A percentile compares a stretch with the other conserved stretches of the same genome.
These are phyloP conservation scores for Gouania willdenowi DNA, from an alignment of 2,797 vertebrate species.

Conservation along the genomic window DNA sequence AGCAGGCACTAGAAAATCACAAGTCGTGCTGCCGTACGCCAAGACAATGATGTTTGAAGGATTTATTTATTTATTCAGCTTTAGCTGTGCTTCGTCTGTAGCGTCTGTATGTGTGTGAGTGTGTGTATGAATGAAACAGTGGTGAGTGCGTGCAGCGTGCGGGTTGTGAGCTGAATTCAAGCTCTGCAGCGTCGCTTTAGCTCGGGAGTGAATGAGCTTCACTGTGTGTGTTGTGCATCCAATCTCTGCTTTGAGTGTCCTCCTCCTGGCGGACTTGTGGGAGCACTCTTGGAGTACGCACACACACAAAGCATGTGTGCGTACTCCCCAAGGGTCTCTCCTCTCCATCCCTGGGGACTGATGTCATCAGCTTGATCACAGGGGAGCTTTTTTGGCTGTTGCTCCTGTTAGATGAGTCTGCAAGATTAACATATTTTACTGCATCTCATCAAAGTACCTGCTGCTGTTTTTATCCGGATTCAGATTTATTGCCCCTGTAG, in stretches of 20 bases:
- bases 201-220: slow-evolving; percentile 52
- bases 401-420: slow-evolving; percentile 18
- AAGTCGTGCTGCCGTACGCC: not conserved
- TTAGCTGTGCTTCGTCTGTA: slow-evolving; percentile 29
- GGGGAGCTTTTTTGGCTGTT: slow-evolving; percentile 27
- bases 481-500: too few relatives aligned
- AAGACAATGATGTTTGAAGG: slow-evolving; percentile 6
- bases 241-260: slow-evolving; percentile 43
- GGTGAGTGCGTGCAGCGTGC: slow-evolving; percentile 7
- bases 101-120: slow-evolving; percentile 15
- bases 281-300: slow-evolving; percentile 3
- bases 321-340: slow-evolving; percentile 35
- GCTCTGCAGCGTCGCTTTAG: slow-evolving; percentile 26
- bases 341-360: slow-evolving; percentile 33
- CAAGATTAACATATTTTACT: not conserved
- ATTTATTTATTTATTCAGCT: slow-evolving; percentile 15
- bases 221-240: slow-evolving; percentile 43
- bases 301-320: slow-evolving; percentile 8
- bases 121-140: slow-evolving; percentile 39
- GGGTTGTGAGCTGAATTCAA: too few relatives aligned
- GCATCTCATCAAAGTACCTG: not conserved
- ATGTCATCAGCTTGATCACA: slow-evolving; percentile 35
- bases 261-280: slow-evolving; percentile 31
- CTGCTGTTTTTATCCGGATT: too few relatives aligned
- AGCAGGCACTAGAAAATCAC: slow-evolving; percentile 2